phyloP scores from a whole-genome alignment of 2,797 vertebrate species.

The Syndactyla subalaris region DNA sequence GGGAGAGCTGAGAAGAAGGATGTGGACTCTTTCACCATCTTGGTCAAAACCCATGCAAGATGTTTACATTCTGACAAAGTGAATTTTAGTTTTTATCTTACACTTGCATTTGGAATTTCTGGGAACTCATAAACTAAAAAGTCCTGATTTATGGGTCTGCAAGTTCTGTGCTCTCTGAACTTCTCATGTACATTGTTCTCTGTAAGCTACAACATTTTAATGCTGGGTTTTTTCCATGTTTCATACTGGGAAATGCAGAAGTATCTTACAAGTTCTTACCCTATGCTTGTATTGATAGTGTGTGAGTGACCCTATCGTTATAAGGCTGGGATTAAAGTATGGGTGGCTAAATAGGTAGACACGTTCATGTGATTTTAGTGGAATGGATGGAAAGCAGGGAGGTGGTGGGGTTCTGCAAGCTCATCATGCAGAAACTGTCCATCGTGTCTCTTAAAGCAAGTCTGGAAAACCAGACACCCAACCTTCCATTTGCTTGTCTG shows the following conservation, averaged over 20 bases:
- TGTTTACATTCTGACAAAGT: not conserved
- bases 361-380: not conserved
- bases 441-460: not conserved
- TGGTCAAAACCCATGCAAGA: not conserved
- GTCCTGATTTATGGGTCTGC: not conserved
- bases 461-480: not conserved
- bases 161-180: not conserved
- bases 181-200: not conserved
- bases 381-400: not conserved
- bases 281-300: not conserved
- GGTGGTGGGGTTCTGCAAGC: not conserved
- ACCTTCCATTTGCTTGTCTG: not conserved
- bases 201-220: not conserved
- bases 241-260: not conserved
- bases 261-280: not conserved
- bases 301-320: not conserved
- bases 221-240: rapidly evolving
- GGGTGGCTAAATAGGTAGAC: not conserved
- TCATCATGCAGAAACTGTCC: not conserved
- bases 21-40: not conserved
- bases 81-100: not conserved
- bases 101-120: not conserved
- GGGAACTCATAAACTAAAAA: not conserved
- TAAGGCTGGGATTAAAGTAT: not conserved
- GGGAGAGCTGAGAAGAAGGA: not conserved